A percentile compares a stretch with the other conserved stretches of the same genome.
Evolutionary conservation across 2,888 invertebrate genomes (phyloP).

Genomic region (Omphaloscelis lunosa): DNA sequence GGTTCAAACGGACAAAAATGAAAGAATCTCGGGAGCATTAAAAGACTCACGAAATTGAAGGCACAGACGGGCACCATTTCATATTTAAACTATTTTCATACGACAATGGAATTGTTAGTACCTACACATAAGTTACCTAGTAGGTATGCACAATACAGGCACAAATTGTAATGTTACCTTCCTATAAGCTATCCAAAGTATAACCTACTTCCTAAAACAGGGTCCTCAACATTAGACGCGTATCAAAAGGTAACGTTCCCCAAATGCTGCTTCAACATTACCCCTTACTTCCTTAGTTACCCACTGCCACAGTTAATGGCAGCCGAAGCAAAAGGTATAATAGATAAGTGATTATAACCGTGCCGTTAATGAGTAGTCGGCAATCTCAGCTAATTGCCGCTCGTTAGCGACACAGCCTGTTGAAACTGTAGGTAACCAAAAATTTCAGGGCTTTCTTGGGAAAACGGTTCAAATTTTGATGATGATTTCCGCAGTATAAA

Average conservation of each 20-base stretch:
- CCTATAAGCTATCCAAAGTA: background rate
- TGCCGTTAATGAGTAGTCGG: slow-evolving; percentile 49
- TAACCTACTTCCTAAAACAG: background rate
- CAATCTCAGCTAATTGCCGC: slow-evolving; percentile 59
- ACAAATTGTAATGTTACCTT: background rate
- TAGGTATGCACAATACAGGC: no score
- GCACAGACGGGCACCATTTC: no score
- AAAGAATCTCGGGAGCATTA: no score
- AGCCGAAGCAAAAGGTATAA: slow-evolving; percentile 34
- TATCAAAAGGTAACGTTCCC: slow-evolving; percentile 4
- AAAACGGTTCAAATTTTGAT: background rate
- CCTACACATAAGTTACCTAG: no score
- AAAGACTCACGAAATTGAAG: no score
- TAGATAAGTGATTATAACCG: slow-evolving; percentile 60
- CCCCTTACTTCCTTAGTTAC: background rate
- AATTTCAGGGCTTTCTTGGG: background rate
- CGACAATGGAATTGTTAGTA: no score
- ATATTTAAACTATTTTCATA: no score
- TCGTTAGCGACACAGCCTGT: slow-evolving; percentile 65
- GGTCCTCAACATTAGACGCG: background rate
- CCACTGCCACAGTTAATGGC: slow-evolving; percentile 37
- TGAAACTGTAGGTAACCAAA: slow-evolving; percentile 25
- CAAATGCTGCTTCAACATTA: background rate
- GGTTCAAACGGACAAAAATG: no score
- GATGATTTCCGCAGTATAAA: background rate